These are phyloP conservation scores for Geococcyx californianus DNA, from an alignment of 2,113 vertebrate species.

Conservation along the genomic window DNA sequence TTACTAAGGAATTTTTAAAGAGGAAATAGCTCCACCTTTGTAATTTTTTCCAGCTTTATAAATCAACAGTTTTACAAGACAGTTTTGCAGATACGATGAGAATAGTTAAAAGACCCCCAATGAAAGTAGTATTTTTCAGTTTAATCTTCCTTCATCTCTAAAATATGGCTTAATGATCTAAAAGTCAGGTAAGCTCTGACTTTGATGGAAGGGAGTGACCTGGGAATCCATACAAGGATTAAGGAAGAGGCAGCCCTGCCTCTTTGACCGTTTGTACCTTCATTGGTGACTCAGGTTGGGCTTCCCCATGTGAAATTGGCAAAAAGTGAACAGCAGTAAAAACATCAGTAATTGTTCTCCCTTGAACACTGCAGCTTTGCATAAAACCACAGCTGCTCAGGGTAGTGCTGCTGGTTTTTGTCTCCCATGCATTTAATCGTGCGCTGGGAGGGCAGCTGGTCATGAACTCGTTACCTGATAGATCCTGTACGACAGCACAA, in stretches of 20 bases:
- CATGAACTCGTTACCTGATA: background rate
- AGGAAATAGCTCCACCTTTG: background rate
- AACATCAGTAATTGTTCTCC: background rate
- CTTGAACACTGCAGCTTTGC: background rate
- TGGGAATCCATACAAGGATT: too few species aligned
- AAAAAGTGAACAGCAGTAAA: background rate
- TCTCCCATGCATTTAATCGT: rapidly evolving
- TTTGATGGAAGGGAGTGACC: too few species aligned
- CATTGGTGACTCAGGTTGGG: rapidly evolving
- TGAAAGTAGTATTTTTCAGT: background rate
- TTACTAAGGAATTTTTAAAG: background rate
- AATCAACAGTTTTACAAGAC: background rate
- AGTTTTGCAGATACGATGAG: background rate
- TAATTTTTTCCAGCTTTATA: background rate
- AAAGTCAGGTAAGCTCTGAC: background rate
- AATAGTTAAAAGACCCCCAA: background rate
- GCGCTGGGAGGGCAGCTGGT: background rate
- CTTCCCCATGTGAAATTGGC: background rate
- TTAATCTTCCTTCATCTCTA: background rate
- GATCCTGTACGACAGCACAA: background rate
- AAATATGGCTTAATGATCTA: background rate
- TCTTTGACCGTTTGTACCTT: background rate
- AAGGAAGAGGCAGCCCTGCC: background rate
- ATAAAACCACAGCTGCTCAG: background rate
- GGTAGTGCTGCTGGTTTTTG: background rate